These are phyloP conservation scores for Drosophila niveifrons DNA, from an alignment of 2,888 invertebrate species.

Conservation along the genomic window DNA sequence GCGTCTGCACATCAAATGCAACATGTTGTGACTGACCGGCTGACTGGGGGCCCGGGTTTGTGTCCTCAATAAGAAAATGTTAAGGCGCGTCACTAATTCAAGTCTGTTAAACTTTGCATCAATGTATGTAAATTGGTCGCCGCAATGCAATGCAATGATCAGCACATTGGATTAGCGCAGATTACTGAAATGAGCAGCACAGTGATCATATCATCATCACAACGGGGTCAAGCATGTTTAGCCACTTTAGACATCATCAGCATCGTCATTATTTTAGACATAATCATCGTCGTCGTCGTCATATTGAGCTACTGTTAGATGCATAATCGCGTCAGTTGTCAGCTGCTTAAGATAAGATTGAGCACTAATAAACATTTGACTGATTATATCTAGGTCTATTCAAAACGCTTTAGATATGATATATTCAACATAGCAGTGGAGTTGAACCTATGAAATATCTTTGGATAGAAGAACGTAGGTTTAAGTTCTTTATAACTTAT, in stretches of 20 bases:
- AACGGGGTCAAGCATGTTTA: constrained; percentile 49
- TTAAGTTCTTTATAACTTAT: no score
- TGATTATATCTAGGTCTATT: no score
- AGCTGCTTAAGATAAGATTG: neutral
- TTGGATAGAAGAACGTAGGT: no score
- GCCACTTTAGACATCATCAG: constrained; percentile 20
- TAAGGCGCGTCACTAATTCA: constrained; percentile 48
- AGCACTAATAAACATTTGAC: no score
- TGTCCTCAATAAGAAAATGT: constrained; percentile 56
- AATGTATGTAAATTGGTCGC: constrained; percentile 23
- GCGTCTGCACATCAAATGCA: constrained; percentile 25
- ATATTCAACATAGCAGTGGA: no score
- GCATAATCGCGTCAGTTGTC: neutral
- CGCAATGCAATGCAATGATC: constrained; percentile 12
- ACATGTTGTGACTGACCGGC: constrained; percentile 40
- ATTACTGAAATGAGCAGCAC: constrained; percentile 30
- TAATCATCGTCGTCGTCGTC: neutral
- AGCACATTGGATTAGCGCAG: constrained; percentile 39
- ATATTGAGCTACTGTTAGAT: neutral
- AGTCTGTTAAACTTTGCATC: constrained; percentile 22
- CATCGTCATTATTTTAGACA: constrained; percentile 14
- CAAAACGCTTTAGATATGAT: no score
- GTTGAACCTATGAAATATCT: no score
- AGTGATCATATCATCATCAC: constrained; percentile 18
- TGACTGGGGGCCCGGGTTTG: constrained; percentile 59